Evolutionary conservation across 2,797 vertebrate species (phyloP).

Genomic region (Valencia hispanica): DNA sequence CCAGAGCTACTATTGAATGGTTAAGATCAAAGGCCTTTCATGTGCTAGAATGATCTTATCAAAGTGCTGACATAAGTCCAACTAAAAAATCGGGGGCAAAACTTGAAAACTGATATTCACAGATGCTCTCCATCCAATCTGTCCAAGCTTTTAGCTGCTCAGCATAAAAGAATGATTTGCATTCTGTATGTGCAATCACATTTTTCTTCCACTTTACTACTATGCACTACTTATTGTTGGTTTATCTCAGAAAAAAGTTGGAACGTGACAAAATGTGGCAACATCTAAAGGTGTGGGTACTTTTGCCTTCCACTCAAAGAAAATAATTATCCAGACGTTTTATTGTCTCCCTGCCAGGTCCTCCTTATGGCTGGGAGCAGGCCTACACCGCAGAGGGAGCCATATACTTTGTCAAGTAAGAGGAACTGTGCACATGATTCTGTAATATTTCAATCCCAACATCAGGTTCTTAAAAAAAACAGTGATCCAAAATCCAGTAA

Average conservation of each 20-base stretch:
- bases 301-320: neutral
- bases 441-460: neutral
- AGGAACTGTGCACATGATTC: slow-evolving; percentile 27
- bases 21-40: neutral
- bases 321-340: neutral
- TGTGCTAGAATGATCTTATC: no score
- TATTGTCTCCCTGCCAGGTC: slow-evolving; percentile 75
- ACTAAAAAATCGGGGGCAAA: neutral
- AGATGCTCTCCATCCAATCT: neutral
- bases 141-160: neutral
- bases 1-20: neutral
- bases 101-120: neutral
- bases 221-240: neutral
- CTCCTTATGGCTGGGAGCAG: slow-evolving; percentile 92
- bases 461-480: neutral
- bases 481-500: neutral
- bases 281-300: neutral
- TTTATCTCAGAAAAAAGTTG: neutral
- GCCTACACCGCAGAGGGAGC: slow-evolving; percentile 90
- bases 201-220: neutral
- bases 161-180: neutral
- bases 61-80: neutral
- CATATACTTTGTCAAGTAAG: slow-evolving; percentile 96
- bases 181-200: no score
- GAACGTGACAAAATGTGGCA: neutral